phyloP scores from a whole-genome alignment of 2,797 vertebrate species.

The Enteromius fasciolatus region DNA sequence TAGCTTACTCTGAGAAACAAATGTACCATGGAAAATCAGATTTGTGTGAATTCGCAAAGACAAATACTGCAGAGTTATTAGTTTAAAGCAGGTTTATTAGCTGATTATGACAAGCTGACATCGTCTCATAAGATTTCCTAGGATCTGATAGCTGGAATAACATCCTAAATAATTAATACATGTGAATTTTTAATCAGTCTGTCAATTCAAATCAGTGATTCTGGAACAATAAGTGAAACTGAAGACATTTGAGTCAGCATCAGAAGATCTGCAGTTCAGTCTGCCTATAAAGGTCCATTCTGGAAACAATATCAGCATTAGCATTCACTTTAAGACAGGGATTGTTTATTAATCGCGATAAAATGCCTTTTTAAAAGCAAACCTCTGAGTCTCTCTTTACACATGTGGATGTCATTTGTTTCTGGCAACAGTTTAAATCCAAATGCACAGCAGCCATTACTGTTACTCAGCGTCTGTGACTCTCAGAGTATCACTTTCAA shows the following conservation, averaged over 20 bases:
- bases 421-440: conserved; percentile 36
- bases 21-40: conserved; percentile 9
- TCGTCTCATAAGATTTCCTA: background rate
- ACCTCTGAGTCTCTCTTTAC: conserved; percentile 38
- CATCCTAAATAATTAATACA: conserved; percentile 51
- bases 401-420: conserved; percentile 53
- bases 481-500: conserved; percentile 15
- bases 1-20: conserved; percentile 22
- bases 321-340: background rate
- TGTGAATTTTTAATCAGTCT: conserved; percentile 49
- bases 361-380: conserved; percentile 38
- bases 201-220: conserved; percentile 43
- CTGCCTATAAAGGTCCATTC: background rate
- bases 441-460: conserved; percentile 34
- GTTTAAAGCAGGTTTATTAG: conserved; percentile 6
- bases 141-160: conserved; percentile 47
- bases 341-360: conserved; percentile 13
- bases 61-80: background rate
- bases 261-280: background rate
- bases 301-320: conserved; percentile 14
- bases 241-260: conserved; percentile 19
- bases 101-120: conserved; percentile 36
- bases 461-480: conserved; percentile 29
- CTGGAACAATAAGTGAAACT: conserved; percentile 39
- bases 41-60: conserved; percentile 5